Conservation (phyloP, 2,113 vertebrate genomes). For the Egretta garzetta region DNA sequence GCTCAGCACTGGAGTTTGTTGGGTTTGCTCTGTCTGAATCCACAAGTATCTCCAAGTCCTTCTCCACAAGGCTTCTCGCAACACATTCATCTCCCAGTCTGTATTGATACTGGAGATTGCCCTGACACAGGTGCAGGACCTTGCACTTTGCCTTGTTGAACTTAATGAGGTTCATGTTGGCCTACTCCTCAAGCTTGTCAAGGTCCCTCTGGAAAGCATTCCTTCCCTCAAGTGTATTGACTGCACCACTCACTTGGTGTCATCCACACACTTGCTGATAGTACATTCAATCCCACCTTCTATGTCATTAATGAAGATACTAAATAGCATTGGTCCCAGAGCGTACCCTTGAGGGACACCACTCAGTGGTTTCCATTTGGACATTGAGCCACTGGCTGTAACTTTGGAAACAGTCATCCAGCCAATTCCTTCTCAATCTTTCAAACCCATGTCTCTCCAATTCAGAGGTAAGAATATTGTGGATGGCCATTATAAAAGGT, state of each 20-base stretch:
- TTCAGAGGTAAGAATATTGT: neutral
- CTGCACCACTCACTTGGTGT: neutral
- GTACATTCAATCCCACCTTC: neutral
- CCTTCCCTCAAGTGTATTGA: neutral
- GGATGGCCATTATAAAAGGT: neutral
- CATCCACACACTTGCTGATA: neutral
- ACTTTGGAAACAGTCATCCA: neutral
- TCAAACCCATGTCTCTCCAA: neutral
- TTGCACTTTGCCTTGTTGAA: neutral
- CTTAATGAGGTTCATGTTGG: neutral
- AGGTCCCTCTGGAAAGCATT: neutral
- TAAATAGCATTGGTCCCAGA: neutral
- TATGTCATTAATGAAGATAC: neutral
- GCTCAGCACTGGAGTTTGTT: neutral
- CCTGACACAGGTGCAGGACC: neutral
- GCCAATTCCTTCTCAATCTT: neutral
- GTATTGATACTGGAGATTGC: neutral
- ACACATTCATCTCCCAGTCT: too few species aligned
- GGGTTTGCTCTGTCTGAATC: neutral
- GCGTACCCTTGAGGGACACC: rapidly evolving
- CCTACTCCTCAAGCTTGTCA: neutral
- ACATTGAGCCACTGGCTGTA: neutral
- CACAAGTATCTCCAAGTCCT: neutral
- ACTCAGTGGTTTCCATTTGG: neutral
- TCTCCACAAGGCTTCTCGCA: neutral